Conservation (phyloP, 2,888 invertebrate genomes). For the Argynnis bischoffii region DNA sequence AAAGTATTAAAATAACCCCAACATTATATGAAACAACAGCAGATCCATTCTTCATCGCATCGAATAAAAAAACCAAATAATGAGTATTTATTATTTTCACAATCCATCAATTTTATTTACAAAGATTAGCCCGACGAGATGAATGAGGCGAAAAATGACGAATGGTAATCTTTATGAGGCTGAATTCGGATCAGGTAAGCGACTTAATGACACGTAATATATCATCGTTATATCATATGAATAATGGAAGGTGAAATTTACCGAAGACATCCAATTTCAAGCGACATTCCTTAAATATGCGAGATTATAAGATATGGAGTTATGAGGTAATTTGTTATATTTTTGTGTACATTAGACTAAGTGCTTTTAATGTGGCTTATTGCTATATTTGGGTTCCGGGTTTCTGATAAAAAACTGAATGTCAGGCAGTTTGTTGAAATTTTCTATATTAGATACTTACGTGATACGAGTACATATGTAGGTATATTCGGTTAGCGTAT, state of each 20-base stretch:
- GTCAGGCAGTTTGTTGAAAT: too few relatives aligned
- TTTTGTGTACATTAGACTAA: too few relatives aligned
- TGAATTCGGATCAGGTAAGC: constrained; percentile 56
- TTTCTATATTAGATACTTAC: too few relatives aligned
- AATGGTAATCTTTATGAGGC: constrained; percentile 50
- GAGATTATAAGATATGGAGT: too few relatives aligned
- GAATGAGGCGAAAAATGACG: constrained; percentile 48
- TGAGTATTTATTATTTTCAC: constrained; percentile 20
- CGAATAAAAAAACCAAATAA: constrained; percentile 4
- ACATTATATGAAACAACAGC: constrained; percentile 29
- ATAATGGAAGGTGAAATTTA: constrained; percentile 55
- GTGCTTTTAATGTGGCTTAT: too few relatives aligned
- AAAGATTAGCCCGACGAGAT: constrained; percentile 34
- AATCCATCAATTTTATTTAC: constrained; percentile 37
- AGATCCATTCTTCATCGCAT: constrained; percentile 29
- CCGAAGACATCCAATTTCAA: constrained; percentile 45
- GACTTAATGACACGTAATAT: constrained; percentile 63
- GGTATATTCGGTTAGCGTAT: too few relatives aligned
- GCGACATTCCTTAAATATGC: constrained; percentile 44
- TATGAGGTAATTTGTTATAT: too few relatives aligned
- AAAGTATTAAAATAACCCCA: constrained; percentile 1
- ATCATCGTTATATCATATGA: constrained; percentile 61
- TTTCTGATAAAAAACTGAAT: too few relatives aligned
- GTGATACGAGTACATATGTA: too few relatives aligned
- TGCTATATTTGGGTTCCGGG: too few relatives aligned